phyloP scores from a whole-genome alignment of 92 coral and sea anemone genomes.

The Paramuricea clavata region DNA sequence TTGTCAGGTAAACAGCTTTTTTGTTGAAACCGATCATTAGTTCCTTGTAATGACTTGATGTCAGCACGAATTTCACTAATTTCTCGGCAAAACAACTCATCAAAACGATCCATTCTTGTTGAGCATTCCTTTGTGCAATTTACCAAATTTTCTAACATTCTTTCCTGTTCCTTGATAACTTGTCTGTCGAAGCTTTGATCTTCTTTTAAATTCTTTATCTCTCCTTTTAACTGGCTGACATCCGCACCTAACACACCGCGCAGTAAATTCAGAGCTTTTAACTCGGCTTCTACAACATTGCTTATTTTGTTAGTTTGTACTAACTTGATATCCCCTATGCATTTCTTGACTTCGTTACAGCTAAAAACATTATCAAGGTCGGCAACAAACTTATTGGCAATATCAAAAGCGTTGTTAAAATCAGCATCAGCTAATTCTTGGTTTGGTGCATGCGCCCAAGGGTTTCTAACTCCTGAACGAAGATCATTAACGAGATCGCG shows the following conservation, averaged over 20 bases:
- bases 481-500: constrained; percentile 11
- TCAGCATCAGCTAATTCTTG: constrained; percentile 27
- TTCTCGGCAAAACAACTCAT: too few species aligned
- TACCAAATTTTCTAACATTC: background rate
- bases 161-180: background rate
- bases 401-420: constrained; percentile 24
- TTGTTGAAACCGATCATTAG: too few species aligned
- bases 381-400: background rate
- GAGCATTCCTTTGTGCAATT: background rate
- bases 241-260: constrained; percentile 21
- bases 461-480: constrained; percentile 48
- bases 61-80: too few species aligned
- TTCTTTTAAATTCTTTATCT: background rate
- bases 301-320: constrained; percentile 24
- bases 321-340: background rate
- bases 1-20: constrained; percentile 30
- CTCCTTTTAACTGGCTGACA: constrained; percentile 30
- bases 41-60: too few species aligned
- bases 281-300: constrained; percentile 35
- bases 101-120: too few species aligned
- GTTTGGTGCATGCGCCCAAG: constrained; percentile 54
- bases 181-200: background rate
- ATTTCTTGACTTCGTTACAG: background rate
- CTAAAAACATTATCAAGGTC: constrained; percentile 22
- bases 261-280: background rate